Evolutionary conservation across 1,140 invertebrate genomes (phyloP).

Genomic region (Ectropis grisescens): DNA sequence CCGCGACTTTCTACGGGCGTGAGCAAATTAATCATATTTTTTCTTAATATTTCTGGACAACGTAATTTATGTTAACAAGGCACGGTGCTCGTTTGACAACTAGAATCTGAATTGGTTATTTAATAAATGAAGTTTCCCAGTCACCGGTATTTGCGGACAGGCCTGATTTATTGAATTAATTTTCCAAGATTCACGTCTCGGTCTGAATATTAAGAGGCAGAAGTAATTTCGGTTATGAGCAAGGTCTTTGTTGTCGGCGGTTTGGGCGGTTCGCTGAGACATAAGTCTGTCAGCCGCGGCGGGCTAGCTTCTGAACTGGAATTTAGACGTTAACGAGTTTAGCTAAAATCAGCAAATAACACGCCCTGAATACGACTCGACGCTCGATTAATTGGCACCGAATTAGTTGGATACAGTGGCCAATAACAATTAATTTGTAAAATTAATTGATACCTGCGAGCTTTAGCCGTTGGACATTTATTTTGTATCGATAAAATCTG

Average conservation of each 20-base stretch:
- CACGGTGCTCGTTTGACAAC: conserved; percentile 22
- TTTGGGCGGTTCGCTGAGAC: conserved; percentile 18
- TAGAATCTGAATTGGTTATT: conserved; percentile 23
- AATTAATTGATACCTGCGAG: too few relatives aligned
- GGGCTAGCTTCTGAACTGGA: conserved; percentile 24
- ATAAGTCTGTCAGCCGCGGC: conserved; percentile 34
- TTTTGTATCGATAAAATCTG: too few relatives aligned
- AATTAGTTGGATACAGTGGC: too few relatives aligned
- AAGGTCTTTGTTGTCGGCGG: conserved; percentile 37
- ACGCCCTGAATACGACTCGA: too few relatives aligned
- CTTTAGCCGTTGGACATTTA: too few relatives aligned
- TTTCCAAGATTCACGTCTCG: conserved; percentile 41
- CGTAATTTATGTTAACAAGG: conserved; percentile 18
- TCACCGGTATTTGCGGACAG: conserved; percentile 33
- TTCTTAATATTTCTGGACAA: conserved; percentile 7
- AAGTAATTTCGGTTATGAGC: conserved; percentile 51
- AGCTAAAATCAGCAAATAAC: conserved; percentile 11
- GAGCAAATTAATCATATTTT: conserved; percentile 9
- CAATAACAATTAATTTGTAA: too few relatives aligned
- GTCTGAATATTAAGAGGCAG: conserved; percentile 43
- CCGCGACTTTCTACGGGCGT: conserved; percentile 5
- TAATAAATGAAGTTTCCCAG: conserved; percentile 31
- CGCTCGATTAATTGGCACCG: too few relatives aligned
- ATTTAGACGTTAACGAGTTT: conserved; percentile 29
- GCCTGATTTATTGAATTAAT: conserved; percentile 60